Base-by-base conservation (phyloP, 2,888 invertebrate genomes). In the Leptodirus hochenwartii region DNA sequence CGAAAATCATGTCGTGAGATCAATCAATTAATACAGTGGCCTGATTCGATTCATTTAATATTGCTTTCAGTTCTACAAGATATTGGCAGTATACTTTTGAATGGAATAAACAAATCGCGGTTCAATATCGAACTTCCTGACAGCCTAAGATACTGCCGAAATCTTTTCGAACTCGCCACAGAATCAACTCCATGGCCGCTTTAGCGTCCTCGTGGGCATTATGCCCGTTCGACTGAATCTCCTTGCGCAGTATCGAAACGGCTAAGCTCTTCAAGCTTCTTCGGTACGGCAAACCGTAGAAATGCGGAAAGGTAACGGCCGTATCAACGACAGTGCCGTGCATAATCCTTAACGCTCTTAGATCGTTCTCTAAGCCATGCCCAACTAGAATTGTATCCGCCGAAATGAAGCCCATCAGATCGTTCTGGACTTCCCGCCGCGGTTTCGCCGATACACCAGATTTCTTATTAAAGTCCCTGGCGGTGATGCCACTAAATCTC, bases 331-430 rank as follows among this genome's bases (percentile, higher is more conserved):
- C 74, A 1, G 66, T 73, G 3, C 64, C 57, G 49, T 95, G 95
- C 5, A 90, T 62, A 23, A 95, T 60, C 49, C 78, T 78, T 33
- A 98, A 53, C 0, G 81, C 84, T 11, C 82, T 65, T 31, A 98
- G 60, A 58, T 98, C 98, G 50, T 87, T 90, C 45, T 96, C 93
- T 39, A 98, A 60, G 12, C 82, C 85, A 56, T 98, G 98, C 0
- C 98, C 98, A 35, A 98, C 75, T 4, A 98, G 61, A 32, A 98
- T 82, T 4, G 93, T 84, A 35, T 85, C 74, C 5, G 72, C 70
- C 35, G 68, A 68, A 36, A 91, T 68, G 38, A 90, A 69, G 38
- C 71, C 68, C 47, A 85, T 64, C 33, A 98, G 61, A 43, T 88
- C 85, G 34, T 71, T 71, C 51, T 93, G 95, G 27, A 90, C 85